Percentiles rank a stretch among this genome's conserved stretches.
phyloP scores from a whole-genome alignment of 2,797 vertebrate genomes.

The Gephyroberyx darwinii region DNA sequence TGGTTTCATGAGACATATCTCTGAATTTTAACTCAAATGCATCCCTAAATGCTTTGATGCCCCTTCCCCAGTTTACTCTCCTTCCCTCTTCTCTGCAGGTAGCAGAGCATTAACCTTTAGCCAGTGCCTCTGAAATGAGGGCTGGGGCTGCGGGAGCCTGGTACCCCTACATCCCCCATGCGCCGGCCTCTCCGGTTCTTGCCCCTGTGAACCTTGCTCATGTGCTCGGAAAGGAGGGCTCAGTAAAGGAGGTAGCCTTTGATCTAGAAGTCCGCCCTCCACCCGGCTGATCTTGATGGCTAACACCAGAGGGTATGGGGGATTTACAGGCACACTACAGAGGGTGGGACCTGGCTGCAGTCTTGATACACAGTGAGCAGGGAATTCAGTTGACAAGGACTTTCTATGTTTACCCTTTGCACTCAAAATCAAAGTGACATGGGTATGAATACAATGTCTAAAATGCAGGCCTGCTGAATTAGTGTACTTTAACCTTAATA shows the following conservation, averaged over 20 bases:
- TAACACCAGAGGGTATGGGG: slow-evolving; percentile 29
- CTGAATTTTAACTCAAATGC: slow-evolving; percentile 47
- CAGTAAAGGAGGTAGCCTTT: slow-evolving; percentile 62
- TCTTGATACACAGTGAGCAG: background rate
- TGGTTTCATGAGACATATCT: slow-evolving; percentile 6
- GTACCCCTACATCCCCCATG: slow-evolving; percentile 49
- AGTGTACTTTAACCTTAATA: background rate
- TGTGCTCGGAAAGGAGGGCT: slow-evolving; percentile 43
- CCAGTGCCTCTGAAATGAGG: slow-evolving; percentile 74
- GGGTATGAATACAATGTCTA: too few relatives aligned
- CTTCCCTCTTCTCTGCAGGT: slow-evolving; percentile 53
- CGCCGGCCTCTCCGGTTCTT: slow-evolving; percentile 43
- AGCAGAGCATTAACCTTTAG: slow-evolving; percentile 74
- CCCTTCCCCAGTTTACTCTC: slow-evolving; percentile 27
- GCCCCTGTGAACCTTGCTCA: slow-evolving; percentile 50
- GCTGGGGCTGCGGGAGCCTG: slow-evolving; percentile 65
- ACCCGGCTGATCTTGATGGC: slow-evolving; percentile 18
- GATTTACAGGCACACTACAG: slow-evolving; percentile 15
- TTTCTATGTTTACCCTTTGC: background rate
- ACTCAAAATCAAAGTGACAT: too few relatives aligned
- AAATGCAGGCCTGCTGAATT: too few relatives aligned
- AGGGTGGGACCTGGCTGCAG: slow-evolving; percentile 22
- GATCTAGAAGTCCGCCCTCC: slow-evolving; percentile 56
- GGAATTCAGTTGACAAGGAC: slow-evolving; percentile 4
- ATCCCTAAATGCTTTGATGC: slow-evolving; percentile 62